A percentile compares a stretch with the other conserved stretches of the same genome.
Evolutionary conservation across 2,888 invertebrate species (phyloP).

Genomic region (Acutogordius australiensis): DNA sequence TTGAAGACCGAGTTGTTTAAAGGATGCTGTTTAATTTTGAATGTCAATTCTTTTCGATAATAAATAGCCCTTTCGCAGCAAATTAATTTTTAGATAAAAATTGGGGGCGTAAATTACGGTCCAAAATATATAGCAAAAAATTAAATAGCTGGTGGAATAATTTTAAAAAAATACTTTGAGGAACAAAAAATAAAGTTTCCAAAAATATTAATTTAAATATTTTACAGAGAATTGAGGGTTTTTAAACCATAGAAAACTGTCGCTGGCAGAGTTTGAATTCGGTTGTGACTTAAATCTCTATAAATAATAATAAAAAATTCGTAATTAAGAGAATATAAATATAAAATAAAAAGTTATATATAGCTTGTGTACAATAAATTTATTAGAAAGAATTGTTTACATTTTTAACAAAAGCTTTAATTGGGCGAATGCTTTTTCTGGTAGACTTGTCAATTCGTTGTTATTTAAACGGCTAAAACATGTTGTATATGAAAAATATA

Average conservation of each 20-base stretch:
- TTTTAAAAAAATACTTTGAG: neutral
- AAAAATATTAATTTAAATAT: neutral
- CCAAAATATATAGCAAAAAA: no score
- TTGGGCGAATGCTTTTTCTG: neutral
- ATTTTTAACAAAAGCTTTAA: neutral
- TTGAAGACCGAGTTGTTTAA: no score
- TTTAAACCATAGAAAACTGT: neutral
- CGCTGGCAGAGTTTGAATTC: neutral
- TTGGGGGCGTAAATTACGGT: no score
- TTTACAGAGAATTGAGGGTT: slow-evolving; percentile 2
- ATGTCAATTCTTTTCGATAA: no score
- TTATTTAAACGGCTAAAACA: neutral
- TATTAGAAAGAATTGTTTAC: no score
- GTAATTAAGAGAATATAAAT: neutral
- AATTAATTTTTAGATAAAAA: no score
- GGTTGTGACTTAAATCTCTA: slow-evolving; percentile 1
- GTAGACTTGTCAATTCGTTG: neutral
- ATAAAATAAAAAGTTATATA: neutral
- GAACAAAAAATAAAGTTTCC: neutral
- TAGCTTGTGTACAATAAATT: no score
- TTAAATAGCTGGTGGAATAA: no score
- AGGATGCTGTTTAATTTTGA: no score
- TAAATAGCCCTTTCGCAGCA: no score
- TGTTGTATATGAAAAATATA: no score
- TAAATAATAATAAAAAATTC: neutral